Conservation (phyloP, 1,140 invertebrate genomes). For the Drosophila kepulauana region DNA sequence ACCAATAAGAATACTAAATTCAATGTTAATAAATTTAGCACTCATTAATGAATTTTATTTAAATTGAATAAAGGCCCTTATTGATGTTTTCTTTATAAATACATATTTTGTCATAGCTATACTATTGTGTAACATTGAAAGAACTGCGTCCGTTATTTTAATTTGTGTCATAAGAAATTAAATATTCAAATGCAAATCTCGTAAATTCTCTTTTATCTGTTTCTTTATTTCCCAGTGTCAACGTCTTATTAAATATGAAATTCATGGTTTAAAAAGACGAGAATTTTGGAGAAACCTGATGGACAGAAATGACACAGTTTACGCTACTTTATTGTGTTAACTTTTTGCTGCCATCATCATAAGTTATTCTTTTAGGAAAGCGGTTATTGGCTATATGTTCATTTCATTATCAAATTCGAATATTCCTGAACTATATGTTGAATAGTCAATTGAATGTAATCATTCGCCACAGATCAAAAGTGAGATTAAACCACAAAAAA, state of each 20-base stretch:
- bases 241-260: background rate
- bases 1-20: too few relatives aligned
- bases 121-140: too few relatives aligned
- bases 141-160: too few relatives aligned
- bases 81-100: too few relatives aligned
- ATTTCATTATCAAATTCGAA: background rate
- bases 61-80: too few relatives aligned
- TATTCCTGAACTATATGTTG: background rate
- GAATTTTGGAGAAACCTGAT: background rate
- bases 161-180: background rate
- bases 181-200: background rate
- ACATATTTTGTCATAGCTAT: too few relatives aligned
- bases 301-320: background rate
- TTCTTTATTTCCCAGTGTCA: background rate
- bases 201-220: background rate
- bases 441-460: slow-evolving; percentile 1
- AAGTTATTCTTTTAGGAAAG: background rate
- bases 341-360: background rate
- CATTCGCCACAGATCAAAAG: background rate
- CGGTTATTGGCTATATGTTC: background rate
- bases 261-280: background rate
- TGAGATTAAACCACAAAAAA: background rate
- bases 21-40: too few relatives aligned
- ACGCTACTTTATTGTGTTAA: background rate
- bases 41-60: too few relatives aligned